phyloP scores from a whole-genome alignment of 2,797 vertebrate genomes.

The Scomberomorus guttatus region DNA sequence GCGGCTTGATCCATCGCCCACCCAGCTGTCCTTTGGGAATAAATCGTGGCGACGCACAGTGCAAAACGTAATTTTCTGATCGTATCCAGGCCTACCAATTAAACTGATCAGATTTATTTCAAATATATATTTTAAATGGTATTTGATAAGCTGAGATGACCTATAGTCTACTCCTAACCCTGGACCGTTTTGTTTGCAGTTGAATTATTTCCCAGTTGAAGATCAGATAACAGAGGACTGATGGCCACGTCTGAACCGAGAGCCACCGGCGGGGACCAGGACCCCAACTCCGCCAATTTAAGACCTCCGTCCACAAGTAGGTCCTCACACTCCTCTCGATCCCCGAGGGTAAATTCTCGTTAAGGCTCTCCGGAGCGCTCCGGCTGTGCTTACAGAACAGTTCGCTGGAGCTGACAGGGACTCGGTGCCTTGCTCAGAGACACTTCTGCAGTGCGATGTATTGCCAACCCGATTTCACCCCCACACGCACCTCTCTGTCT shows the following conservation, averaged over 20 bases:
- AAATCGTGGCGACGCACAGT: constrained; percentile 26
- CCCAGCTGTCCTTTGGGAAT: constrained; percentile 10
- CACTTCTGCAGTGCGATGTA: constrained; percentile 47
- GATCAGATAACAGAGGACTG: constrained; percentile 77
- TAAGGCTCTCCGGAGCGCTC: constrained; percentile 19
- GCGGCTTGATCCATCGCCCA: constrained; percentile 13
- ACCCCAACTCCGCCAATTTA: constrained; percentile 92
- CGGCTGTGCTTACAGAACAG: constrained; percentile 7
- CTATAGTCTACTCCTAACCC: constrained; percentile 43
- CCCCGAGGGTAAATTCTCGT: constrained; percentile 22
- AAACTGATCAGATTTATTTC: constrained; percentile 2
- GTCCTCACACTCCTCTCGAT: constrained; percentile 72
- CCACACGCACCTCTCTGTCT: constrained; percentile 19
- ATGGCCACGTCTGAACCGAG: constrained; percentile 95
- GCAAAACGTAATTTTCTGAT: constrained; percentile 12
- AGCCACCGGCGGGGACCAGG: constrained; percentile 90
- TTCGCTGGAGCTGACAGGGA: constrained; percentile 14
- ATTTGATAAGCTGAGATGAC: neutral
- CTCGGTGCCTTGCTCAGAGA: constrained; percentile 72
- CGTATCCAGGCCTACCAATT: neutral
- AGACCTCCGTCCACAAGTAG: constrained; percentile 93
- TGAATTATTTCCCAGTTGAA: constrained; percentile 60
- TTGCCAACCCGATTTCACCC: neutral
- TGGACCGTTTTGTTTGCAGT: constrained; percentile 67
- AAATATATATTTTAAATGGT: neutral